Evolutionary conservation across 2,113 vertebrate species (phyloP), one percentile per base, ranked within the genome.

Genomic region (Collichthys lucidus): DNA sequence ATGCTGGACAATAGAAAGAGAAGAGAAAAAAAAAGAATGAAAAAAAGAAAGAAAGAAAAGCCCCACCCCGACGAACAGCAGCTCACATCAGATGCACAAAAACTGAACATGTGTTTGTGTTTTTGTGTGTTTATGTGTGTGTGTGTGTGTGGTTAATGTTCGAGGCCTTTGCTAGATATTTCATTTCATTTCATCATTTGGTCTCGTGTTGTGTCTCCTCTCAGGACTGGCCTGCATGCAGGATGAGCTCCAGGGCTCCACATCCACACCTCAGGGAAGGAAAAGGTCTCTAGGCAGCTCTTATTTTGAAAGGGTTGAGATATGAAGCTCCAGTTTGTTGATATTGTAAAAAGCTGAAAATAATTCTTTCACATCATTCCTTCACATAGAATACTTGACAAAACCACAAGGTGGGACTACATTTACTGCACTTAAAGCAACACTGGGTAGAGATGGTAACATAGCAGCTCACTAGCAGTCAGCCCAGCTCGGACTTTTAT

Each of bases 131-230:
- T 22, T 15, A 57, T 15, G 70, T 63, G 19, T 77, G 55, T 44
- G 47, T 67, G n/a, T n/a, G 50, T 63, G 52, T 63, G 75, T 70
- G 77, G 50, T 68, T 56, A 62, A 22, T 46, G 63, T 47, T 24
- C 49, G 8, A 74, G 24, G 74, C 53, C 64, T 63, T 44, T 79
- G 31, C 56, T 52, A 60, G 71, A 11, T 66, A 67, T 95, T 94
- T 94, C 91, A 76, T 85, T 89, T 81, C 66, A 87, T 95, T 94
- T 94, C 93, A 94, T 95, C 92, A 94, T 94, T 83, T 86, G 82
- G 69, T 77, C 62, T 82, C 19, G 10, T 74, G 73, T 77, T 82
- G 77, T 69, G 42, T 80, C 74, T 80, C 72, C 86, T 84, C 55
- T 79, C 74, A 79, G 91, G 88, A 92, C 89, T 74, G 81, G 72